Base-by-base conservation (phyloP, 2,888 invertebrate genomes). In the Melinopterus prodromus region DNA sequence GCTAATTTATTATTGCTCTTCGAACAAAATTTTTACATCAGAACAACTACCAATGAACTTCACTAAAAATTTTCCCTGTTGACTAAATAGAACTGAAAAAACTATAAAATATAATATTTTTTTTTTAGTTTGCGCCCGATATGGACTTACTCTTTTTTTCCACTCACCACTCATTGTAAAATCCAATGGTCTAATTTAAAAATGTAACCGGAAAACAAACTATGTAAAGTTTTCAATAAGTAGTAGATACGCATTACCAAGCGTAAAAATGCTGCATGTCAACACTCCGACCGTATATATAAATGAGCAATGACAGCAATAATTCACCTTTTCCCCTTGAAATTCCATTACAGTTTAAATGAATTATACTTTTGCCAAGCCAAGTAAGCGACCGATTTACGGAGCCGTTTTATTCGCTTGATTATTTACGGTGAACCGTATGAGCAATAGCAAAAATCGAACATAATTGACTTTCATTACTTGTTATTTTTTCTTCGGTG, bases 291-390 rank as follows among this genome's bases (percentile, higher is more conserved):
- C 12, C 9, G 12, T 9, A 53, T 53, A 6, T 12, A 53, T 53
- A 53, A 53, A 53, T 53, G 53, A 53, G 53, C 53, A 53, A 53
- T 53, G 53, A 53, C 53, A 53, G 53, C 53, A 53, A 53, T 53
- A 53, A 53, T 0, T 53, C 53, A 53, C 53, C 5, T 53, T 53
- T 53, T 53, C 12, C 53, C 53, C 53, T 53, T 53, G 3, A 12
- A 53, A 53, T 53, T 2, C 53, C 53, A 53, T 12, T 53, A 53
- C 9, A 53, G 53, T 53, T 53, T 53, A 53, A 53, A 53, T 53
- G 53, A 53, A 53, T 53, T 53, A 53, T 53, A 53, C 53, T 53
- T 53, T 2, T 53, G 53, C 53, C 53, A 53, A 12, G 53, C 9
- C 12, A 53, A 53, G 9, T 53, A 53, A 53, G 53, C 53, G 53